phyloP scores from a whole-genome alignment of 1,140 invertebrate species.

The Bicyclus anynana region DNA sequence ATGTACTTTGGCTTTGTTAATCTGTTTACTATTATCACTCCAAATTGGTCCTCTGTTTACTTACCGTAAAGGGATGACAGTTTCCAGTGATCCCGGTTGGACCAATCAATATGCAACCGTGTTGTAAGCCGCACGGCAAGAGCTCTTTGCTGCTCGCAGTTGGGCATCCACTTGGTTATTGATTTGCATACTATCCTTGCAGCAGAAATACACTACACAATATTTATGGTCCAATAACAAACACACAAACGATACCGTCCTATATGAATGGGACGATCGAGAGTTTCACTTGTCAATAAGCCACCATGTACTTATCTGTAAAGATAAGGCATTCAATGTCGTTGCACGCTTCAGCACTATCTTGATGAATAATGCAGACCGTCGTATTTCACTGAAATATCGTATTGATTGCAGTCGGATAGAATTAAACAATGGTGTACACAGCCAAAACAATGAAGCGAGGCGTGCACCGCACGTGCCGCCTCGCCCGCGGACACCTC shows the following conservation, averaged over 20 bases:
- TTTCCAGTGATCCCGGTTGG: constrained; percentile 46
- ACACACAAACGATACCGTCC: constrained; percentile 49
- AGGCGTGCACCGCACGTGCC: constrained; percentile 70
- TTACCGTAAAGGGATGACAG: constrained; percentile 49
- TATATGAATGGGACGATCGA: constrained; percentile 55
- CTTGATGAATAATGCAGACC: constrained; percentile 44
- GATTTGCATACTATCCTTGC: constrained; percentile 67
- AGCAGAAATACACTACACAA: constrained; percentile 60
- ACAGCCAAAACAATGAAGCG: constrained; percentile 66
- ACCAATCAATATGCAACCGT: constrained; percentile 70
- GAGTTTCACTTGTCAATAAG: constrained; percentile 74
- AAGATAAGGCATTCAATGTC: constrained; percentile 52
- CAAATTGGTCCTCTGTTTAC: constrained; percentile 30
- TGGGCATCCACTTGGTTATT: constrained; percentile 64
- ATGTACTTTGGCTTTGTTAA: not conserved
- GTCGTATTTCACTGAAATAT: constrained; percentile 46
- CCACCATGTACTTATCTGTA: constrained; percentile 46
- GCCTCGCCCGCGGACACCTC: constrained; percentile 68
- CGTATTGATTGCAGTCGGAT: constrained; percentile 66
- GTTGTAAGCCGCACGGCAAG: constrained; percentile 61
- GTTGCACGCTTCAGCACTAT: constrained; percentile 39
- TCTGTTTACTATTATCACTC: not conserved
- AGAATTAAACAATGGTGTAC: constrained; percentile 66
- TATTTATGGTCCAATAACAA: constrained; percentile 55
- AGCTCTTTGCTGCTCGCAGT: constrained; percentile 49